Evolutionary conservation across 1,140 invertebrate genomes (phyloP), one percentile per base, ranked within the genome.

Genomic region (Hesperophylax magnus): DNA sequence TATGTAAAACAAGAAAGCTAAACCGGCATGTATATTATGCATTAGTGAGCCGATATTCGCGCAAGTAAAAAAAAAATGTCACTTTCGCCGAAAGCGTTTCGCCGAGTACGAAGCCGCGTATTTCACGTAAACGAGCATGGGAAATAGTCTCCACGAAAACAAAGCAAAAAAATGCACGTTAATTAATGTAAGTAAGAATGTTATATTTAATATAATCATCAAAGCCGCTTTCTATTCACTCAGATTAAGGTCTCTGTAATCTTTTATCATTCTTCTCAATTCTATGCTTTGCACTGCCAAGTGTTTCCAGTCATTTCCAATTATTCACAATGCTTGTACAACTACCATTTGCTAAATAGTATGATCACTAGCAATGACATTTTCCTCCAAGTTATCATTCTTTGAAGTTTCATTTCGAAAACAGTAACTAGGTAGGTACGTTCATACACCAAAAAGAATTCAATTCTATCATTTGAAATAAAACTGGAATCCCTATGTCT

Each of bases 1-100:
- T 47, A 18, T 9, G 31, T 20, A 34, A 69, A 39, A 69, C 65
- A 69, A 18, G 65, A 69, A 34, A 69, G 65, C 65, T 52, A 69
- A 34, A 69, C 65, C 39, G 65, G 65, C 34, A 9, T 69, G 39
- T 67, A 1, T 8, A 24, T 61, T 15, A 14, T 24, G 60, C 60
- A 47, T 47, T 58, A n/a, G 11, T n/a, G 20, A 58, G 56, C 56
- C 56, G n/a, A 20, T 61, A 22, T 61, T 20, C 58, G 58, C 18
- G 58, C 4, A n/a, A 18, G 34, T 34, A 39, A 18, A 7, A 69
- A 24, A 61, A n/a, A 20, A 39, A 69, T 69, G 9, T 3, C 34
- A 20, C 27, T 69, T 69, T 69, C 65, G 65, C 65, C 65, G 18
- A 22, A 24, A 22, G 24, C 58, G 58, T 22, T 18, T n/a, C n/a